Base-by-base conservation (phyloP, 2,888 invertebrate genomes). In the Nymphalis polychloros region DNA sequence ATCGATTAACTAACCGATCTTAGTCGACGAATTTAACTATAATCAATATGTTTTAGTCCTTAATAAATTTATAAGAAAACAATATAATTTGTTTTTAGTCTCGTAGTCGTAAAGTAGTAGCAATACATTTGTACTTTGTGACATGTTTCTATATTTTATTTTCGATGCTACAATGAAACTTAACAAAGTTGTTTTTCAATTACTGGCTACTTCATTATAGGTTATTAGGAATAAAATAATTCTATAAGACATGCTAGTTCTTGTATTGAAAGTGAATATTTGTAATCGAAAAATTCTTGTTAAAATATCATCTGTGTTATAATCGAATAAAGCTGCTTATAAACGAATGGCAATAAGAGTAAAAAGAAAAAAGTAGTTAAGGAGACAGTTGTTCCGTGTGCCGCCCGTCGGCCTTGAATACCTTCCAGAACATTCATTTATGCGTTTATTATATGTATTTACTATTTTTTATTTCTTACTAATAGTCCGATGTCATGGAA, bases 311-410 rank as follows among this genome's bases (percentile, higher is more conserved):
- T 62, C 62, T 52, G 60, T 60, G 53, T 55, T 52, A 17, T 31
- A 50, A 60, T 35, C 59, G 41, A 59, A 59, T 52, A 19, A 23
- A 16, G 13, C 59, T 67, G 71, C 62, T 63, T 50, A 67, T 70
- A 70, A 70, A 66, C 64, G 62, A 69, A 66, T 72, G 62, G 61
- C 72, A 76, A 76, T 75, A 76, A 74, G 70, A 74, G 57, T 68
- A 77, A 73, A 75, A 78, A 57, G 70, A 74, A 75, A 73, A 75
- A 78, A 77, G 77, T 72, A 67, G 67, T 70, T 68, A 64, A 70
- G 70, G 78, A 80, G 81, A 77, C 78, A 79, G 77, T 78, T 76
- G 80, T 79, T 81, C 77, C 77, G 79, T 67, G 72, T 78, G 70
- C 59, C 69, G 74, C 79, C 72, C n/a, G 82, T 72, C 72, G 79